These are phyloP conservation scores for Misgurnus anguillicaudatus DNA, from an alignment of 2,113 vertebrate species.

Conservation along the genomic window DNA sequence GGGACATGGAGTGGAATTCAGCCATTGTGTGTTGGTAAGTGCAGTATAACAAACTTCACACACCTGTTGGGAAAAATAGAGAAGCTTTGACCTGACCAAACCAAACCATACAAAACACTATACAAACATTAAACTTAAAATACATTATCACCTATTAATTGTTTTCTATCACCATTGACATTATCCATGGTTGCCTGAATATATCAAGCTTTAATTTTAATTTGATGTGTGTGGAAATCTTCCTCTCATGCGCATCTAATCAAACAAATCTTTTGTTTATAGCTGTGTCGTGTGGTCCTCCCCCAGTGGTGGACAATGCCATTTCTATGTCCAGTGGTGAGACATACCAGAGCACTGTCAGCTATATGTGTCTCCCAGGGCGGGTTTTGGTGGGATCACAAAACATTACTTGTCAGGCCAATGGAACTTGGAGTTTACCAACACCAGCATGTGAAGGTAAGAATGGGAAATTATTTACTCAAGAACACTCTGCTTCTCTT, in stretches of 20 bases:
- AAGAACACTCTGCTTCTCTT: conserved; percentile 12
- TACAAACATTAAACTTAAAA: too few relatives aligned
- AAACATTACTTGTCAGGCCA: conserved; percentile 77
- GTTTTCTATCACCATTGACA: background rate
- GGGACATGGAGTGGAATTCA: conserved; percentile 82
- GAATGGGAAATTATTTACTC: background rate
- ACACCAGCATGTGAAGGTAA: conserved; percentile 83
- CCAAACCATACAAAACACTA: too few relatives aligned
- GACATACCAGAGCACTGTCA: conserved; percentile 79
- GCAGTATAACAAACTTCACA: background rate
- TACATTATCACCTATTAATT: background rate
- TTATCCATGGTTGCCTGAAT: too few relatives aligned
- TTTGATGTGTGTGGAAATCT: too few relatives aligned
- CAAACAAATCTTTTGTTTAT: conserved; percentile 12
- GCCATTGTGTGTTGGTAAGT: conserved; percentile 85
- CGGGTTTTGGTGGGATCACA: conserved; percentile 80
- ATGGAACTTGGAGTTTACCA: conserved; percentile 86
- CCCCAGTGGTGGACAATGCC: conserved; percentile 83
- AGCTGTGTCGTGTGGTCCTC: conserved; percentile 80
- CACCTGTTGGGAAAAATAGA: background rate
- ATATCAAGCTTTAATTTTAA: too few relatives aligned
- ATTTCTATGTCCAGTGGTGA: conserved; percentile 70
- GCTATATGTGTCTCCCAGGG: conserved; percentile 81
- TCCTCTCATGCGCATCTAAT: too few relatives aligned
- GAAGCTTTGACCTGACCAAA: background rate